Evolutionary conservation across 2,797 vertebrate genomes (phyloP), one percentile per base, ranked within the genome.

Genomic region (Spinus pinus): DNA sequence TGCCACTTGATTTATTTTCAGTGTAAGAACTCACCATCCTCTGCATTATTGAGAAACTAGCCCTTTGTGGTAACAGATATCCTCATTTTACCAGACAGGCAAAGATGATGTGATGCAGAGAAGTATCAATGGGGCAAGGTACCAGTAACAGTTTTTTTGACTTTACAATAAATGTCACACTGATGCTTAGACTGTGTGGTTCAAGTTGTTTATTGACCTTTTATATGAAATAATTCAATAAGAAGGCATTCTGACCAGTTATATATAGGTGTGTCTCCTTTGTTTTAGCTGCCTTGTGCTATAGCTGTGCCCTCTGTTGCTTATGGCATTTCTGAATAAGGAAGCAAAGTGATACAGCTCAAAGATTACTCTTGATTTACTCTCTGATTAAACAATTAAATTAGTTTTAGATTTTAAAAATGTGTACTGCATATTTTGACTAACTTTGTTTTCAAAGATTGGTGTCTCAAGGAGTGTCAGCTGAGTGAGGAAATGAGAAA

Each of bases 371-470:
- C 46, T 77, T 66, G 27, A 77, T 82, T 88, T 85, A 37, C 37
- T 65, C 25, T 81, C 44, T 54, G 27, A 70, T 72, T 81, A 66
- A 85, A 72, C 24, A 85, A 33, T n/a, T 77, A 62, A 54, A 70
- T 61, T 73, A 56, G 33, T 58, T 95, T 81, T 81, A 50, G 27
- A 65, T 75, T 79, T 20, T 51, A 77, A 74, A 72, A 88, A 77
- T 35, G 2, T 65, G 31, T 56, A 16, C 42, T 70, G 23, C 17
- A 9, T 72, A 53, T 62, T 87, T 81, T 15, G 2, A 33, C 27
- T 91, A 79, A 69, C n/a, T 86, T 84, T 4, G 17, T 75, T 95
- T 87, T 85, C 74, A 85, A 89, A 72, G 78, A 69, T 70, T 49
- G 49, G 28, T 61, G 17, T 89, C n/a, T 93, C n/a, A 65, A 92